Base-by-base conservation (phyloP, 2,113 vertebrate genomes). In the Seriola aureovittata region DNA sequence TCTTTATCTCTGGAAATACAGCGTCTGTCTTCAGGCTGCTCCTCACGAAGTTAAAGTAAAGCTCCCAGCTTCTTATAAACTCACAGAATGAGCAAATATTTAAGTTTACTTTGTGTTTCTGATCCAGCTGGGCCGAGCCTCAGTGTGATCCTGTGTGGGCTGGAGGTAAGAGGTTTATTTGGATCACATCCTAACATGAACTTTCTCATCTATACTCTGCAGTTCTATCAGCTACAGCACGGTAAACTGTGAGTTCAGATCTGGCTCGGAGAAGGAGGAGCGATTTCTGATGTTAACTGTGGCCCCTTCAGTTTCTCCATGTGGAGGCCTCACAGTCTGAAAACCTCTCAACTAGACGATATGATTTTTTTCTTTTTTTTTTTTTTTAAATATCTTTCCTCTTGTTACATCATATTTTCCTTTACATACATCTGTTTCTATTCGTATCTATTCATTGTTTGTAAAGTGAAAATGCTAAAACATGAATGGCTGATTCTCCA, bases 381-480 rank as follows among this genome's bases (percentile, higher is more conserved):
- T 36, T 36, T 36, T 4, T 36, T 36, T 36, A 36, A 5, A 36
- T 36, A 36, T 36, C 34, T 6, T 67, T 46, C n/a, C 6, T 63
- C 4, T 46, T 44, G n/a, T 19, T 29, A 29, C 29, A 46, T 72
- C 21, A 34, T 11, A 57, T 52, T 57, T 57, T 57, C 3, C 54
- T 57, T 57, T 25, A 57, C 5, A 57, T 12, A 9, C 12, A n/a
- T 57, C n/a, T 57, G 11, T 57, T 12, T 23, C 21, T 23, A 23
- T 12, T 4, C 3, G 21, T 25, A 57, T 57, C n/a, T 57, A 25
- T 54, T 9, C 1, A 8, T 50, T 7, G 2, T 50, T 3, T 50
- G 7, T 11, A 65, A 66, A 67, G 25, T 19, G 19, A 32, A 70
- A 21, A 54, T 14, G 62, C 67, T 63, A 29, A 52, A 78, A 59